Evolutionary conservation across 2,113 vertebrate species (phyloP).

Genomic region (Tichodroma muraria): DNA sequence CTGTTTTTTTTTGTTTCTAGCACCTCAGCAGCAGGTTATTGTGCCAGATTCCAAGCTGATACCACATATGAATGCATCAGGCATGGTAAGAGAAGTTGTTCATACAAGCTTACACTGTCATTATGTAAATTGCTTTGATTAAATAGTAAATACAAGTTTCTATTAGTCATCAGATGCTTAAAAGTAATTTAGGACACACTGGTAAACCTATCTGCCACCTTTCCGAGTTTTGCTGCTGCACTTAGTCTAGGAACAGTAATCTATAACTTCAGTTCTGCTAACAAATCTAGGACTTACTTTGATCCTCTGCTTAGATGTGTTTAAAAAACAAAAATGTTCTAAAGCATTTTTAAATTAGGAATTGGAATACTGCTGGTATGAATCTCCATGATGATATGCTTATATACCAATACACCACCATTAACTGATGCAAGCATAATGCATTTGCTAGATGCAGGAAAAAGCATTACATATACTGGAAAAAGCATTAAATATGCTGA

Average conservation of each 20-base stretch:
- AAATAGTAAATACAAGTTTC: not conserved
- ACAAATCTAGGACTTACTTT: not conserved
- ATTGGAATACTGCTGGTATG: not conserved
- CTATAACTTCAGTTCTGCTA: not conserved
- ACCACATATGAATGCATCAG: slow-evolving; percentile 91
- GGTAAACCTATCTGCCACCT: not conserved
- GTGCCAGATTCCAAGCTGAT: slow-evolving; percentile 92
- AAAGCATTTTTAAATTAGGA: not conserved
- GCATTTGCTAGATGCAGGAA: not conserved
- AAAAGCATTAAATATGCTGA: not conserved
- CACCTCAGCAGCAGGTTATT: slow-evolving; percentile 93
- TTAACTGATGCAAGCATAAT: not conserved
- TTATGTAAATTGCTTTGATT: not conserved
- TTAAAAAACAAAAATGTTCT: no score
- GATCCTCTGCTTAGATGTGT: not conserved
- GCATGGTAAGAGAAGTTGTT: slow-evolving; percentile 81
- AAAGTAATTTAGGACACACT: not conserved
- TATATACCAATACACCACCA: not conserved
- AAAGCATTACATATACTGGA: not conserved
- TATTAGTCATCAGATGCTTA: not conserved
- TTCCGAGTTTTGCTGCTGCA: not conserved
- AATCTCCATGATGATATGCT: not conserved
- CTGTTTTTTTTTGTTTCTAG: slow-evolving; percentile 55
- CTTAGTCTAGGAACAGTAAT: not conserved
- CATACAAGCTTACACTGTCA: not conserved